Conservation (phyloP, 2,113 vertebrate genomes). For the Eleginops maclovinus region DNA sequence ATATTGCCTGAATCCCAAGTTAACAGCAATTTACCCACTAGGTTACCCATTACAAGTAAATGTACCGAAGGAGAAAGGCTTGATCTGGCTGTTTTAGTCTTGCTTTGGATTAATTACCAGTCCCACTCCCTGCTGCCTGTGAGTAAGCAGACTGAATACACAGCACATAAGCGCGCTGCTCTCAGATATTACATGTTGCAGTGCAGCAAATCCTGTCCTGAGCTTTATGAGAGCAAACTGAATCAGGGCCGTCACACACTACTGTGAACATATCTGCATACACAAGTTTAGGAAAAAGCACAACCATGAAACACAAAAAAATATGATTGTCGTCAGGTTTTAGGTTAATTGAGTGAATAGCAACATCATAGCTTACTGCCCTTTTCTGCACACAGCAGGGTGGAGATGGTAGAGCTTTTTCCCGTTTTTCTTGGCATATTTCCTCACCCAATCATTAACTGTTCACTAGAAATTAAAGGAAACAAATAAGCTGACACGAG, state of each 20-base stretch:
- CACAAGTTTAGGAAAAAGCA: constrained; percentile 42
- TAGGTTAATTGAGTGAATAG: constrained; percentile 30
- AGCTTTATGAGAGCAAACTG: constrained; percentile 57
- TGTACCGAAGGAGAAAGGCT: constrained; percentile 43
- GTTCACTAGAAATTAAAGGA: constrained; percentile 41
- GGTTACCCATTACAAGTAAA: constrained; percentile 46
- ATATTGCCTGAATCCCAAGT: constrained; percentile 51
- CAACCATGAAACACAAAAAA: constrained; percentile 41
- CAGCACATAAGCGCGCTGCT: constrained; percentile 41
- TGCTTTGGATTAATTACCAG: constrained; percentile 56
- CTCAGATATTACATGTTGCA: constrained; percentile 50
- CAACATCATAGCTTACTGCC: constrained; percentile 35
- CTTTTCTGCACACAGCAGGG: constrained; percentile 38
- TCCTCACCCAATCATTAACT: constrained; percentile 13
- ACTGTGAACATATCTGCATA: constrained; percentile 30
- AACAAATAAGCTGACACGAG: constrained; percentile 42
- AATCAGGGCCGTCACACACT: constrained; percentile 36
- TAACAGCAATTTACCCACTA: constrained; percentile 51
- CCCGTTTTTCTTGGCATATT: constrained; percentile 5
- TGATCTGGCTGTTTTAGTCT: constrained; percentile 36
- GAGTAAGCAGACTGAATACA: constrained; percentile 56
- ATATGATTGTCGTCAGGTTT: constrained; percentile 72
- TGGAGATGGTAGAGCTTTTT: constrained; percentile 23
- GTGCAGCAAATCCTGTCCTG: constrained; percentile 58
- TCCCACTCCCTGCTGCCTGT: constrained; percentile 40